Evolutionary conservation across 53 echinoderm and acorn worm species (phyloP).

Genomic region (Zoroaster sp.): DNA sequence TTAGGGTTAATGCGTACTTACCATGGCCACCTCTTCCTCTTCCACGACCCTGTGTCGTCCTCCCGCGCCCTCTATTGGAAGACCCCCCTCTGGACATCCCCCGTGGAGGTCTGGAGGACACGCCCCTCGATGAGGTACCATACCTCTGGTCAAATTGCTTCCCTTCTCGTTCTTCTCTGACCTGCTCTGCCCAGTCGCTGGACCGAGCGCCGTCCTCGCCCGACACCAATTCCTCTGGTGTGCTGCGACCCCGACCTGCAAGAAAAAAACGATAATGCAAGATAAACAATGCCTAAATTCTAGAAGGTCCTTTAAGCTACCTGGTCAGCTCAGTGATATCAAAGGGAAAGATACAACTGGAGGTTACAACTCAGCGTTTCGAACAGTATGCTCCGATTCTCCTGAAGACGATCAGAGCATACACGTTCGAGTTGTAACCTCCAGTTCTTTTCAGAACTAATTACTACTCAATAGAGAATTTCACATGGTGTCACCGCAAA

Average conservation of each 20-base stretch:
- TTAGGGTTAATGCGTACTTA: too few relatives aligned
- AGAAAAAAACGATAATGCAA: neutral
- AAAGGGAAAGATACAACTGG: too few relatives aligned
- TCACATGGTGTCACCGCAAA: too few relatives aligned
- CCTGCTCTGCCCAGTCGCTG: conserved; percentile 70
- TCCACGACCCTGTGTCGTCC: conserved; percentile 55
- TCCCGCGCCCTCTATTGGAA: conserved; percentile 61
- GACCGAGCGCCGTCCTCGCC: conserved; percentile 36
- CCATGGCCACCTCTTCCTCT: conserved; percentile 50
- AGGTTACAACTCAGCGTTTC: too few relatives aligned
- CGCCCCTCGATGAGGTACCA: neutral
- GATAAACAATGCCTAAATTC: too few relatives aligned
- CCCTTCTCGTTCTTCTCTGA: conserved; percentile 7
- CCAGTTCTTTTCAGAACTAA: too few relatives aligned
- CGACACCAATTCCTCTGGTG: conserved; percentile 15
- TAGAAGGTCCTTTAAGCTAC: too few relatives aligned
- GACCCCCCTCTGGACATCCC: conserved; percentile 45
- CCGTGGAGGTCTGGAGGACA: neutral
- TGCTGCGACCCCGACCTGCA: conserved; percentile 21
- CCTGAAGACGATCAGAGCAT: too few relatives aligned
- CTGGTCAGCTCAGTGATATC: too few relatives aligned
- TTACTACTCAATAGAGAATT: too few relatives aligned
- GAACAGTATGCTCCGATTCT: too few relatives aligned
- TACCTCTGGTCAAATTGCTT: neutral
- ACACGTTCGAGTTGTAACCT: too few relatives aligned